A percentile compares a stretch with the other conserved stretches of the same genome.
These are phyloP conservation scores for Enteromius mattozi DNA, from an alignment of 2,797 vertebrate genomes.

Conservation along the genomic window DNA sequence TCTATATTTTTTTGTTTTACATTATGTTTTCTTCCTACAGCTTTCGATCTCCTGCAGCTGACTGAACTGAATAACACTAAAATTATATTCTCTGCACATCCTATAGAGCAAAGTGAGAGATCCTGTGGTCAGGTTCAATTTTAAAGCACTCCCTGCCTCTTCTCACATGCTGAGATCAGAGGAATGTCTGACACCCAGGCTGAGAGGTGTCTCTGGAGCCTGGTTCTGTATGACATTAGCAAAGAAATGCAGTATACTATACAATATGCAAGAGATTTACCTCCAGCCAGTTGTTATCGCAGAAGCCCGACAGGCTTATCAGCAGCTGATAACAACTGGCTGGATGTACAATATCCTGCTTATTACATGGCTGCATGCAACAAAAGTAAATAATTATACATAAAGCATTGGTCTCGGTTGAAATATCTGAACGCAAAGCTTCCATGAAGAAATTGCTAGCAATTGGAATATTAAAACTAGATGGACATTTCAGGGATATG, in stretches of 20 bases:
- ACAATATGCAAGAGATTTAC: neutral
- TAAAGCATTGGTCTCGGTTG: too few species aligned
- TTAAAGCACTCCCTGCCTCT: neutral
- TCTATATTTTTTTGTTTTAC: neutral
- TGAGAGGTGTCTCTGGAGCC: neutral
- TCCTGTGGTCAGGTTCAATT: constrained; percentile 9
- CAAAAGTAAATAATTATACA: too few species aligned
- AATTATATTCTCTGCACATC: constrained; percentile 8
- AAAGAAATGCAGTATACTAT: neutral
- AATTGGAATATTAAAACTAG: too few species aligned
- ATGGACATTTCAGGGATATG: too few species aligned
- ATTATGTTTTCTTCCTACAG: neutral
- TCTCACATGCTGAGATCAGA: constrained; percentile 31
- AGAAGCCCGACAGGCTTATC: too few species aligned
- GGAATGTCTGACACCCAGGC: neutral
- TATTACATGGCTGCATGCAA: too few species aligned
- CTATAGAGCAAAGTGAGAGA: neutral
- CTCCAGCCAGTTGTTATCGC: too few species aligned
- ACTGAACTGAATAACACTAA: neutral
- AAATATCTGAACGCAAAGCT: too few species aligned
- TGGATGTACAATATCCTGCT: too few species aligned
- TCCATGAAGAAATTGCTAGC: too few species aligned
- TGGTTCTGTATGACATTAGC: neutral
- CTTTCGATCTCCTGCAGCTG: neutral
- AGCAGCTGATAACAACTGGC: too few species aligned